phyloP scores from a whole-genome alignment of 2,797 vertebrate genomes.

The Macropodus opercularis region DNA sequence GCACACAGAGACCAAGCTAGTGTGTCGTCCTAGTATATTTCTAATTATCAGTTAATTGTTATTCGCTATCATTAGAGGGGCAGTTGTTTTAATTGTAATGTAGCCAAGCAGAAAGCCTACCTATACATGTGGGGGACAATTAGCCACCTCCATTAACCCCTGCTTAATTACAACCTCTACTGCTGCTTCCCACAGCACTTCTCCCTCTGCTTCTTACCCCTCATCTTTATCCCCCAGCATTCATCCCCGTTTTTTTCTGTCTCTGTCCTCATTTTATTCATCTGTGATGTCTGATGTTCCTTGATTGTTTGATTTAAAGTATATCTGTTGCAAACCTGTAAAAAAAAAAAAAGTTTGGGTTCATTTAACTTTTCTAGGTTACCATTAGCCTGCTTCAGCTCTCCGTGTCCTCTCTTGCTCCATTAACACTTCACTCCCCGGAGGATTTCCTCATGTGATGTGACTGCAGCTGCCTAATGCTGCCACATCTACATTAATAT shows the following conservation, averaged over 20 bases:
- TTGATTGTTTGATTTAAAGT: slow-evolving; percentile 57
- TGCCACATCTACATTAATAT: background rate
- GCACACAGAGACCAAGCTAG: slow-evolving; percentile 41
- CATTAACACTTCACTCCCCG: slow-evolving; percentile 8
- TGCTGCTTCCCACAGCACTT: slow-evolving; percentile 79
- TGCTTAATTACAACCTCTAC: slow-evolving; percentile 82
- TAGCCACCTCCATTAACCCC: slow-evolving; percentile 88
- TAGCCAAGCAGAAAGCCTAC: slow-evolving; percentile 85
- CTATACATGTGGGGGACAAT: slow-evolving; percentile 85
- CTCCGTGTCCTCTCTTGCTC: background rate
- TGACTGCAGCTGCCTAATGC: background rate
- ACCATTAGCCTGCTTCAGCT: slow-evolving; percentile 20
- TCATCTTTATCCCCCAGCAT: slow-evolving; percentile 70
- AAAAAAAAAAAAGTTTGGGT: slow-evolving; percentile 9
- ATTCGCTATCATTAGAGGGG: slow-evolving; percentile 81
- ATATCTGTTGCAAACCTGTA: slow-evolving; percentile 39
- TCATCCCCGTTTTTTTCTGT: slow-evolving; percentile 56
- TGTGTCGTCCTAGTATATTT: slow-evolving; percentile 76
- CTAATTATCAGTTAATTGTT: slow-evolving; percentile 85
- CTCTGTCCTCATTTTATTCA: slow-evolving; percentile 65
- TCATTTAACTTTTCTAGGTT: slow-evolving; percentile 58
- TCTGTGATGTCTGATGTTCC: slow-evolving; percentile 42
- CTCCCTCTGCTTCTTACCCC: slow-evolving; percentile 66
- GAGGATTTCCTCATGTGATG: background rate
- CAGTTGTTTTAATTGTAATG: slow-evolving; percentile 84